These are phyloP conservation scores for Tupaia tana DNA, from an alignment of 2,113 vertebrate genomes.

Conservation along the genomic window DNA sequence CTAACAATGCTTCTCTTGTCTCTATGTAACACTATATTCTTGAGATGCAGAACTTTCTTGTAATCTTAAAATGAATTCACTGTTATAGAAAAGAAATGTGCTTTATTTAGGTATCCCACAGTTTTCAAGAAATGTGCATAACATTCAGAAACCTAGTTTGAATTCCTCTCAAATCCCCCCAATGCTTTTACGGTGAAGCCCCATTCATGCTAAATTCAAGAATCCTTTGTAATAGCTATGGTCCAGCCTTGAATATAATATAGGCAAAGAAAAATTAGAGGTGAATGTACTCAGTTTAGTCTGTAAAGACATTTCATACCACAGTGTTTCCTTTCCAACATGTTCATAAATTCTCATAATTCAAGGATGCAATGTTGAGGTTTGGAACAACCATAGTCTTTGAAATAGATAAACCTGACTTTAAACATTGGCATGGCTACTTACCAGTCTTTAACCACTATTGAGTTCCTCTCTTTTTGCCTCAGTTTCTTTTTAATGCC, in stretches of 20 bases:
- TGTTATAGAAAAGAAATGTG: constrained; percentile 9
- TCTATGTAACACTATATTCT: neutral
- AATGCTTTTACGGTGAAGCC: constrained; percentile 20
- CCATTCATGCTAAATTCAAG: neutral
- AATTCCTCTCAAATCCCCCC: neutral
- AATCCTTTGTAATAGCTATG: neutral
- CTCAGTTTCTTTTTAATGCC: neutral
- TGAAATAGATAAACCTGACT: neutral
- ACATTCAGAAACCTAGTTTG: neutral
- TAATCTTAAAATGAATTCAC: constrained; percentile 45
- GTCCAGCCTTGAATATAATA: neutral
- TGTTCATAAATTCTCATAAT: neutral
- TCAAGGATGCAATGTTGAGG: neutral
- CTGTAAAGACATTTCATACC: neutral
- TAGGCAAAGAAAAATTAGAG: neutral
- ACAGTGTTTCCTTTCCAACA: neutral
- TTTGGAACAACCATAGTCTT: neutral
- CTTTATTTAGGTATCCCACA: neutral
- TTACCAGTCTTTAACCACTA: neutral
- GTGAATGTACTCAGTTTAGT: neutral
- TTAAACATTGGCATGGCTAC: neutral
- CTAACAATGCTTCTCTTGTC: neutral
- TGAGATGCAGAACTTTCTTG: constrained; percentile 1
- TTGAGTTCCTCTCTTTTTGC: neutral
- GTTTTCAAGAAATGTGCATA: neutral